Conservation (phyloP, 2,888 invertebrate species). For the Melanotus villosus region DNA sequence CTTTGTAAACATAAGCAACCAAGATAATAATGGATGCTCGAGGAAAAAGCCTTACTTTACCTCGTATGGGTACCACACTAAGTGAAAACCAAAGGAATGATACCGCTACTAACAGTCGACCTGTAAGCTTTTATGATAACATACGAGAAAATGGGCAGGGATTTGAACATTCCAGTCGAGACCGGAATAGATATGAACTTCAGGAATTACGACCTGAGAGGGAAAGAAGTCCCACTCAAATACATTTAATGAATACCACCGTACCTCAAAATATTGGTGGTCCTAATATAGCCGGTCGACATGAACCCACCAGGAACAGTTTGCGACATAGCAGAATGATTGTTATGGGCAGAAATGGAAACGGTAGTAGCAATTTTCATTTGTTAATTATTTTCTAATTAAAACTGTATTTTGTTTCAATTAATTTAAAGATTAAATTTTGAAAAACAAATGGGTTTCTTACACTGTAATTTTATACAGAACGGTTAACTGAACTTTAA, state of each 20-base stretch:
- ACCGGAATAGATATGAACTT: constrained; percentile 27
- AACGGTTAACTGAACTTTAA: neutral
- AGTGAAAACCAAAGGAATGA: constrained; percentile 53
- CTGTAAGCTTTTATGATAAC: constrained; percentile 69
- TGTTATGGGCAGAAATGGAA: constrained; percentile 74
- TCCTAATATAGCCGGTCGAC: constrained; percentile 75
- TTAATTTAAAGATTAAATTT: neutral
- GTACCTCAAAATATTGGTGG: constrained; percentile 79
- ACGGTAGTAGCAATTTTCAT: constrained; percentile 61
- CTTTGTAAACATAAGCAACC: neutral
- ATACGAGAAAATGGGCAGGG: constrained; percentile 54
- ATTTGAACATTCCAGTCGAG: constrained; percentile 38
- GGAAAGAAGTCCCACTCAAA: constrained; percentile 68
- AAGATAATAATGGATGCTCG: constrained; percentile 35
- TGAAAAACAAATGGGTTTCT: no score
- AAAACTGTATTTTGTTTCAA: neutral
- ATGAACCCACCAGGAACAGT: constrained; percentile 79
- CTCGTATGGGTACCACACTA: constrained; percentile 31
- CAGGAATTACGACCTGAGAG: constrained; percentile 36
- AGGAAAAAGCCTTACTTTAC: constrained; percentile 46
- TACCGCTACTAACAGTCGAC: constrained; percentile 61
- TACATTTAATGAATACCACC: constrained; percentile 73
- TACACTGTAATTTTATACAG: no score
- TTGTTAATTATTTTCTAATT: constrained; percentile 1
- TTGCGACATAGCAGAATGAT: constrained; percentile 80